Evolutionary conservation across 2,113 vertebrate species (phyloP).

Genomic region (Paradoxurus hermaphroditus): DNA sequence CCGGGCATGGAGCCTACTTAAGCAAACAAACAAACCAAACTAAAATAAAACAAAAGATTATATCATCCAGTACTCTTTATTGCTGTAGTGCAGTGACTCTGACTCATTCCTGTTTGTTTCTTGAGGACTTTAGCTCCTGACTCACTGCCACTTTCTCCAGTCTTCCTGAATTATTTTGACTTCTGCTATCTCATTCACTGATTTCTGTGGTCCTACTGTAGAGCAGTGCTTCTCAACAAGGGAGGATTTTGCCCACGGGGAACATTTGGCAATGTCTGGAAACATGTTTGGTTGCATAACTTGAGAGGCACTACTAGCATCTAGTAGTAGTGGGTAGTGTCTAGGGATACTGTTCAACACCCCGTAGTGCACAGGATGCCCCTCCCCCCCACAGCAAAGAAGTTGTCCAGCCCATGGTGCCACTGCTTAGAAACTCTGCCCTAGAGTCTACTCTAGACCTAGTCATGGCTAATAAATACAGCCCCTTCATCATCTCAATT

Average conservation of each 20-base stretch:
- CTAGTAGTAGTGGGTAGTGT: not conserved
- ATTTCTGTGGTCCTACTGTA: not conserved
- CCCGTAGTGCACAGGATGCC: not conserved
- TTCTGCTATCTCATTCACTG: not conserved
- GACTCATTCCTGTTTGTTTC: not conserved
- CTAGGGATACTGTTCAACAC: not conserved
- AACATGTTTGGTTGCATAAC: not conserved
- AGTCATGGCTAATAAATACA: not conserved
- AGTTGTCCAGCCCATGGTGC: not conserved
- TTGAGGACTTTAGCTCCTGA: slow-evolving; percentile 43
- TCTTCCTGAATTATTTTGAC: not conserved
- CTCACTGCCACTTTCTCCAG: slow-evolving; percentile 36
- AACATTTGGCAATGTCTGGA: not conserved
- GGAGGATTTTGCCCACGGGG: not conserved
- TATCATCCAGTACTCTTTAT: not conserved
- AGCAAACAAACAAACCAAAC: too few relatives aligned
- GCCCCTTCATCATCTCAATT: not conserved
- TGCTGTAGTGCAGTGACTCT: not conserved
- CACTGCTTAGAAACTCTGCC: not conserved
- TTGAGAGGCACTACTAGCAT: not conserved
- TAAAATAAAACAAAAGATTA: too few relatives aligned
- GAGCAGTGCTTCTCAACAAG: not conserved
- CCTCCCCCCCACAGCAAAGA: not conserved
- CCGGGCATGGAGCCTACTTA: too few relatives aligned
- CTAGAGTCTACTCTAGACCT: not conserved